Evolutionary conservation across 1,140 invertebrate species (phyloP).

Genomic region (Battus philenor): DNA sequence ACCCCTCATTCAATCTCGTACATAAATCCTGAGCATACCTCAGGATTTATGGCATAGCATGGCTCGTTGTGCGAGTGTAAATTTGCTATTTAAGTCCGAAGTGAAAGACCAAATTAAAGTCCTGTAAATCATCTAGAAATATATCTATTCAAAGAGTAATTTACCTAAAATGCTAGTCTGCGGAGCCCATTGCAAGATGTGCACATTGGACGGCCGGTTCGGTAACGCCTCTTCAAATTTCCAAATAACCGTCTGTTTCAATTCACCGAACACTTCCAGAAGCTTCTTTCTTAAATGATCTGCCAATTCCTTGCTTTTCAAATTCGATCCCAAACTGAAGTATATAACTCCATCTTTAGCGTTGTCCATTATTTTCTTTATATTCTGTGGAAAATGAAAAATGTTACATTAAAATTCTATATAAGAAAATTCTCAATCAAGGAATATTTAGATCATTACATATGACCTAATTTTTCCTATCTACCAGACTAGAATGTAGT

Average conservation of each 20-base stretch:
- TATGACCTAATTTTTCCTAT: too few relatives aligned
- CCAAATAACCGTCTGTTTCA: constrained; percentile 51
- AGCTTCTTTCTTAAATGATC: constrained; percentile 25
- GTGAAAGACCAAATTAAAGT: background rate
- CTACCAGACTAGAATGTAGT: too few relatives aligned
- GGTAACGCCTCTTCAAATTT: constrained; percentile 42
- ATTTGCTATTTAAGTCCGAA: too few relatives aligned
- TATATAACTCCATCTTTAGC: constrained; percentile 78
- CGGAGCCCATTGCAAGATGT: constrained; percentile 38
- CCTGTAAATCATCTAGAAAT: background rate
- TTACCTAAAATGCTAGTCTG: constrained; percentile 31
- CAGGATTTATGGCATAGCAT: too few relatives aligned
- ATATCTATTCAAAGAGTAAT: background rate
- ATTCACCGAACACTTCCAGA: constrained; percentile 32
- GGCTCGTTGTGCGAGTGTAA: too few relatives aligned
- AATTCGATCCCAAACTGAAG: constrained; percentile 79
- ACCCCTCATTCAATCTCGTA: too few relatives aligned
- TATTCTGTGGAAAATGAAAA: constrained; percentile 35
- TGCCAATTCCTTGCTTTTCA: constrained; percentile 64
- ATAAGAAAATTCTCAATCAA: background rate
- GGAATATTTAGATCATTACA: background rate
- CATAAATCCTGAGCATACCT: too few relatives aligned
- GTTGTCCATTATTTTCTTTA: constrained; percentile 75
- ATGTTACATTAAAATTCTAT: constrained; percentile 3
- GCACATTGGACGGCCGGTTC: constrained; percentile 30